These are phyloP conservation scores for Aspidiotus rigidus DNA, from an alignment of 2,888 invertebrate genomes.

Conservation along the genomic window DNA sequence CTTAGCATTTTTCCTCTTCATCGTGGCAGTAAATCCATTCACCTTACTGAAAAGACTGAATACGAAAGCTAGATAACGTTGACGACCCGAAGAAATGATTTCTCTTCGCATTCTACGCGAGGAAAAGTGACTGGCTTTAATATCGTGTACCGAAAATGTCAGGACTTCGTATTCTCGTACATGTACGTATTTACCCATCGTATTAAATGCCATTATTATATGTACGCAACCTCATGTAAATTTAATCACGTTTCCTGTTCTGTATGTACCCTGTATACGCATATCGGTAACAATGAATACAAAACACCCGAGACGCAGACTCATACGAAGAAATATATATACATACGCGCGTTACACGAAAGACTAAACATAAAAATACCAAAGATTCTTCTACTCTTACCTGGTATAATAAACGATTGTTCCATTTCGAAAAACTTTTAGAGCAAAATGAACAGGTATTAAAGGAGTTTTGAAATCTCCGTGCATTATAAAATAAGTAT, in stretches of 20 bases:
- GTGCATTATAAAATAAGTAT: slow-evolving; percentile 93
- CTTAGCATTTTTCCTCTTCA: too few relatives aligned
- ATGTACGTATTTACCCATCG: not conserved
- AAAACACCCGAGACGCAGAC: too few relatives aligned
- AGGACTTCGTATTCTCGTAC: not conserved
- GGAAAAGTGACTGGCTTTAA: slow-evolving; percentile 1
- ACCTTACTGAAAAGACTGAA: too few relatives aligned
- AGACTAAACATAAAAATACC: too few relatives aligned
- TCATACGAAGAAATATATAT: too few relatives aligned
- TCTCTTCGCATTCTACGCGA: not conserved
- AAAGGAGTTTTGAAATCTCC: slow-evolving; percentile 91
- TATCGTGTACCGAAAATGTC: not conserved
- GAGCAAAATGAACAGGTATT: slow-evolving; percentile 85
- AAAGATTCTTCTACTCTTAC: slow-evolving; percentile 44
- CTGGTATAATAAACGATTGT: slow-evolving; percentile 90
- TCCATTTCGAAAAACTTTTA: slow-evolving; percentile 84
- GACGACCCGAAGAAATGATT: slow-evolving; percentile 5
- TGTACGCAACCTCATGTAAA: not conserved
- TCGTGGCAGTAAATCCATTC: too few relatives aligned
- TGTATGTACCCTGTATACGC: too few relatives aligned
- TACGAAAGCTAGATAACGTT: too few relatives aligned
- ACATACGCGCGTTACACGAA: too few relatives aligned
- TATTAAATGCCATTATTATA: not conserved
- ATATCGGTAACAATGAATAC: too few relatives aligned
- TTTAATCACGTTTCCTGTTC: too few relatives aligned